Evolutionary conservation across 2,888 invertebrate species (phyloP), one percentile per base, ranked within the genome.

Genomic region (Drosophila mercatorum): DNA sequence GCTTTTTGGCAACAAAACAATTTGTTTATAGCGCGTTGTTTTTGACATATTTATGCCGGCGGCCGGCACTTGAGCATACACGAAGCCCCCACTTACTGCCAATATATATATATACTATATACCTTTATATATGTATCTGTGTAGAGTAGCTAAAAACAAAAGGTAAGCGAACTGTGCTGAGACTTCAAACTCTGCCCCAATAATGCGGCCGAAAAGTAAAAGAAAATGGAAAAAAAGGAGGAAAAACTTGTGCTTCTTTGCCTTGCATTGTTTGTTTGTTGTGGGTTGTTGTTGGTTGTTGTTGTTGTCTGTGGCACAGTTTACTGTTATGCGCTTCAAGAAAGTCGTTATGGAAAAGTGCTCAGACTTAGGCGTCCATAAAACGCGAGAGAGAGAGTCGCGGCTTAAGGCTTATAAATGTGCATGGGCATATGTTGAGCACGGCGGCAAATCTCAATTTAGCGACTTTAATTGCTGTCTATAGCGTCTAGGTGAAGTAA

Each of bases 1-100:
- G 47, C 66, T 46, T 71, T 76, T 75, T 71, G 71, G 75, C 72
- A 80, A 74, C 82, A 75, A 86, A 88, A 81, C 86, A 86, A 88
- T 87, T 86, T 86, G 88, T 86, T 86, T 88, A 88, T 86, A 76
- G 81, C 82, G 79, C 79, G 61, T 67, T 87, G 89, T 63, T 85
- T 87, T 89, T 89, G 87, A 89, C 87, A 87, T 89, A 89, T 87
- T 87, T 87, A 87, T 87, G 87, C 83, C 85, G 83, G 71, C 81
- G 84, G 87, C 83, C 75, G 68, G 84, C 78, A 75, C 74, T 83
- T 70, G 71, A 75, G 64, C 49, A 46, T 62, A 68, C 71, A 71
- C 72, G 61, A 34, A 51, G 1, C 70, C 67, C 46, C 51, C 44
- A 40, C n/a, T 38, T 53, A 66, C 60, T 64, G 53, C 70, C 52